phyloP scores from a whole-genome alignment of 2,888 invertebrate species.

The Limenitis arthemis region DNA sequence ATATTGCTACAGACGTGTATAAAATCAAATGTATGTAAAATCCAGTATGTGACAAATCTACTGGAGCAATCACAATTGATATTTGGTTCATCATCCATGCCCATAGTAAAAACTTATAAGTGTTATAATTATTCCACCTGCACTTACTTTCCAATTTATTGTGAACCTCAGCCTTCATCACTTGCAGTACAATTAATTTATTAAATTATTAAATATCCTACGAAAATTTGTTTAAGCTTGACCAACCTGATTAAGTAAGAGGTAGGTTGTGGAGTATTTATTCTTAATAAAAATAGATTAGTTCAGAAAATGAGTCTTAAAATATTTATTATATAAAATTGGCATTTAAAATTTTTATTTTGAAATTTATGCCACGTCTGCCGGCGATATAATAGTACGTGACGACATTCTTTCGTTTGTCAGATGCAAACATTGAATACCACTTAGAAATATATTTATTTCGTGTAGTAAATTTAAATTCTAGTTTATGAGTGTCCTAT shows the following conservation, averaged over 20 bases:
- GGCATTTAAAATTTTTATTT: too few relatives aligned
- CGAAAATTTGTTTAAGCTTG: not conserved
- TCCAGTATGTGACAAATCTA: conserved; percentile 45
- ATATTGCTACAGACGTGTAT: conserved; percentile 39
- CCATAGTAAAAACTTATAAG: conserved; percentile 48
- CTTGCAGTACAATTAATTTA: conserved; percentile 1
- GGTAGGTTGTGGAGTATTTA: too few relatives aligned
- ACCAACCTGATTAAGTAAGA: conserved; percentile 3
- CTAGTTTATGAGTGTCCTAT: too few relatives aligned
- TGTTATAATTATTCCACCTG: conserved; percentile 45
- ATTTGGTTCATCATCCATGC: conserved; percentile 57
- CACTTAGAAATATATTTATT: too few relatives aligned
- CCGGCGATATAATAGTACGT: too few relatives aligned
- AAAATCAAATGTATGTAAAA: conserved; percentile 40
- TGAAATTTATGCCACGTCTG: too few relatives aligned
- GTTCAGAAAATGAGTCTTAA: too few relatives aligned
- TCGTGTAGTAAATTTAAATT: too few relatives aligned
- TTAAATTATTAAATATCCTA: not conserved
- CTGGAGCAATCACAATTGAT: conserved; percentile 37
- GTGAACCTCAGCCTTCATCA: conserved; percentile 30
- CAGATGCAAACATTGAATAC: too few relatives aligned
- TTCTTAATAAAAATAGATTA: too few relatives aligned
- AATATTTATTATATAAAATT: too few relatives aligned
- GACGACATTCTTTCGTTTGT: too few relatives aligned
- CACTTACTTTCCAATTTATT: conserved; percentile 31